Base-by-base conservation (phyloP, 2,888 invertebrate species). In the Pseudococcus viburni region DNA sequence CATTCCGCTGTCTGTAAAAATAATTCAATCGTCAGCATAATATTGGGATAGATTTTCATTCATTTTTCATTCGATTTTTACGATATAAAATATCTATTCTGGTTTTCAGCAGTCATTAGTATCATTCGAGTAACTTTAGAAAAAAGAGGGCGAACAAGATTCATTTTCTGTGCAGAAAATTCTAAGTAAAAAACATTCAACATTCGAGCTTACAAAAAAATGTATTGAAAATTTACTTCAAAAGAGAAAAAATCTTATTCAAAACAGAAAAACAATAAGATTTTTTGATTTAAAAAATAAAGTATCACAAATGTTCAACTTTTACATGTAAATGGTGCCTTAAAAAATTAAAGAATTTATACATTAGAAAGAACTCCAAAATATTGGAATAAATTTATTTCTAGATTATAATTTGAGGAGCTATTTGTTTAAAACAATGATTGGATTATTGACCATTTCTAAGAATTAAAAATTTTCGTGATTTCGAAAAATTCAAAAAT, bases 1-100 rank as follows among this genome's bases (percentile, higher is more conserved):
- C 59, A 88, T 88, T 19, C 83, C 80, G 77, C 83, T 88, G 84
- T 39, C 88, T 88, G 80, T 33, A 55, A 86, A 85, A 9, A 51
- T 85, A 83, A 26, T 68, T 22, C 55, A 55, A 55, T 39, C 46
- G 46, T 46, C 46, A 46, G 8, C 12, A 11, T 46, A 46, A 46
- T 12, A 46, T 12, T 11, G 2, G 46, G 1, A 11, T 46, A 5
- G 5, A 46, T 11, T 46, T 46, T 11, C 8, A 46, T 59, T 51
- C 11, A 12, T 59, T 59, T 59, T 59, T n/a, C 8, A 1, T 59
- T 3, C 26, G 26, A 33, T 33, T 33, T 33, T 33, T 33, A 33
- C 26, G 26, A 33, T 33, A 33, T 33, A 33, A 33, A 33, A 33
- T n/a, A 33, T 33, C 1, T 33, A 33, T 33, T 59, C 19, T 59